Conservation (phyloP, 2,888 invertebrate species). For the Meganola albula region DNA sequence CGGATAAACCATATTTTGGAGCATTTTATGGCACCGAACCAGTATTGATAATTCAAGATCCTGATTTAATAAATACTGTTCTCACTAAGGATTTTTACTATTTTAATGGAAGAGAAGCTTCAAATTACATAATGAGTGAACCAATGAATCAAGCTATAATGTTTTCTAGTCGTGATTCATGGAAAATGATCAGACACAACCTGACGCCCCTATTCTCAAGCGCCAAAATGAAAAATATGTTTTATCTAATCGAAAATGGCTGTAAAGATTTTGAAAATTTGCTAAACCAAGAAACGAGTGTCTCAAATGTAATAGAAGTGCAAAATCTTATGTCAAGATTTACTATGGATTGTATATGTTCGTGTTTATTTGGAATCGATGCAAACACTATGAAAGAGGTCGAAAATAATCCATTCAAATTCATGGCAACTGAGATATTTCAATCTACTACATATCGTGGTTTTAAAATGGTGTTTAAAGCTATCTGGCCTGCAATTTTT, state of each 20-base stretch:
- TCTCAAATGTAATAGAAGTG: slow-evolving; percentile 26
- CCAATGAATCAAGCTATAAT: slow-evolving; percentile 37
- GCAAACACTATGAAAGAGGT: slow-evolving; percentile 17
- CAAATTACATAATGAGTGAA: slow-evolving; percentile 35
- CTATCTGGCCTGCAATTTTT: slow-evolving; percentile 45
- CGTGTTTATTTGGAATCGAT: slow-evolving; percentile 30
- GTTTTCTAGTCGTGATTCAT: slow-evolving; percentile 41
- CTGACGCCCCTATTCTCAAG: slow-evolving; percentile 47
- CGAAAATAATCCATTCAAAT: slow-evolving; percentile 31
- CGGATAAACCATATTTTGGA: slow-evolving; percentile 44
- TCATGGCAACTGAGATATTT: slow-evolving; percentile 35
- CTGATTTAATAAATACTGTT: slow-evolving; percentile 39
- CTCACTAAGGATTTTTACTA: slow-evolving; percentile 46
- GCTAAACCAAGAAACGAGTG: slow-evolving; percentile 27
- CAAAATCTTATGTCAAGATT: slow-evolving; percentile 31
- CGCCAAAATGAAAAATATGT: slow-evolving; percentile 54
- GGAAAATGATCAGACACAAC: slow-evolving; percentile 50
- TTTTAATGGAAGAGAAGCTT: slow-evolving; percentile 41
- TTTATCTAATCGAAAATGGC: slow-evolving; percentile 40
- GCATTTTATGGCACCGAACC: slow-evolving; percentile 49
- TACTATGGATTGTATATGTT: slow-evolving; percentile 46
- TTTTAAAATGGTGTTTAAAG: slow-evolving; percentile 25
- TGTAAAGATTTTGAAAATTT: slow-evolving; percentile 30
- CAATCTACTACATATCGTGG: slow-evolving; percentile 26
- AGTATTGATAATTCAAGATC: slow-evolving; percentile 39